phyloP scores from a whole-genome alignment of 1,140 invertebrate genomes.

The Nasonia giraulti region DNA sequence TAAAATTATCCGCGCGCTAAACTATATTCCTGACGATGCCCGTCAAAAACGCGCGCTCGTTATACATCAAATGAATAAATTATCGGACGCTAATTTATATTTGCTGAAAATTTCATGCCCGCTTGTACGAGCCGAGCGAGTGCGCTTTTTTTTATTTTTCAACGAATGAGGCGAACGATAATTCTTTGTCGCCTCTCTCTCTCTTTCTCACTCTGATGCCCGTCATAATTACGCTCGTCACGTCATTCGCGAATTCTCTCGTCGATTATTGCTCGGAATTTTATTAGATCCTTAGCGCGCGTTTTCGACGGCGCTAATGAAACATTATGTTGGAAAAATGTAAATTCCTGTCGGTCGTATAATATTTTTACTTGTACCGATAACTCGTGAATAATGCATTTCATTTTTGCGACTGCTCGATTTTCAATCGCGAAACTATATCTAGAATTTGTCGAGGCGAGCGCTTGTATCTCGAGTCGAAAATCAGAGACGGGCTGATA shows the following conservation, averaged over 20 bases:
- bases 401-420: background rate
- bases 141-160: conserved; percentile 37
- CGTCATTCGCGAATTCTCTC: conserved; percentile 37
- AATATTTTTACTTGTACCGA: background rate
- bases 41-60: conserved; percentile 43
- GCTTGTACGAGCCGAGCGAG: background rate
- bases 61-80: conserved; percentile 45
- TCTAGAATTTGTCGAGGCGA: background rate
- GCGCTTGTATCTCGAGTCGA: background rate
- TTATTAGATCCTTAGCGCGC: conserved; percentile 40
- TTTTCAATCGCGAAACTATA: background rate
- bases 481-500: conserved; percentile 32
- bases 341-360: background rate
- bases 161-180: background rate
- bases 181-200: conserved; percentile 43
- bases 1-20: conserved; percentile 15
- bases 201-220: background rate
- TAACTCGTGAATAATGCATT: background rate
- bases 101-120: conserved; percentile 45
- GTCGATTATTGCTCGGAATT: conserved; percentile 45
- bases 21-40: background rate
- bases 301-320: conserved; percentile 13
- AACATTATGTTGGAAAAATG: conserved; percentile 22
- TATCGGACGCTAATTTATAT: conserved; percentile 49
- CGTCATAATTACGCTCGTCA: conserved; percentile 44